phyloP scores from a whole-genome alignment of 1,140 invertebrate species.

The Hycleus phaleratus region DNA sequence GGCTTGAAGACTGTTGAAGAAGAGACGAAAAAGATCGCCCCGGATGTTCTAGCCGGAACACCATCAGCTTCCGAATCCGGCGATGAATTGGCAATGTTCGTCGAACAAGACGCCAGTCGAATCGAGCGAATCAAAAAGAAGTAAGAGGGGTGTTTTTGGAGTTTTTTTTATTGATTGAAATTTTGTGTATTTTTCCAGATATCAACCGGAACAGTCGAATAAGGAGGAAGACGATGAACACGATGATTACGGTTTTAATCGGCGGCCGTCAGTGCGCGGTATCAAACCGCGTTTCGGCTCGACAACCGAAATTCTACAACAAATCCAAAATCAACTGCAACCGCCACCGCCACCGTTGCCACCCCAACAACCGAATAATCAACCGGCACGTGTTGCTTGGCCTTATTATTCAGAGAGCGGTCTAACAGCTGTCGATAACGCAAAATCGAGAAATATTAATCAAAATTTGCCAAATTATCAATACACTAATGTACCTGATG shows the following conservation, averaged over 20 bases:
- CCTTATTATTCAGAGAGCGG: slow-evolving; percentile 56
- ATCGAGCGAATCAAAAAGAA: slow-evolving; percentile 74
- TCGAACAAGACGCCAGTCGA: slow-evolving; percentile 70
- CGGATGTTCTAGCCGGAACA: slow-evolving; percentile 71
- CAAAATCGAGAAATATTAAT: slow-evolving; percentile 29
- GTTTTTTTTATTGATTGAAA: background rate
- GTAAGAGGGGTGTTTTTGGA: slow-evolving; percentile 34
- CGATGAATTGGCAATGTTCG: slow-evolving; percentile 76
- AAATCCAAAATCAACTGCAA: slow-evolving; percentile 62
- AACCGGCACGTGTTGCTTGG: slow-evolving; percentile 48
- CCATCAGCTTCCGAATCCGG: slow-evolving; percentile 43
- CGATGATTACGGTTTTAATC: slow-evolving; percentile 82
- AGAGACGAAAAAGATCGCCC: slow-evolving; percentile 47
- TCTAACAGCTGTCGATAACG: slow-evolving; percentile 33
- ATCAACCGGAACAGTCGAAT: slow-evolving; percentile 42
- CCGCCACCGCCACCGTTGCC: slow-evolving; percentile 39
- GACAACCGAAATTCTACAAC: slow-evolving; percentile 72
- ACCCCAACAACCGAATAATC: background rate
- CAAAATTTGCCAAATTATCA: slow-evolving; percentile 26
- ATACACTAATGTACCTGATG: slow-evolving; percentile 27
- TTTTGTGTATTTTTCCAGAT: slow-evolving; percentile 25
- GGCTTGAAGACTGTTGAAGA: slow-evolving; percentile 44
- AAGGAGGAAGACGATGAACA: slow-evolving; percentile 71
- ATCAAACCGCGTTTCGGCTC: slow-evolving; percentile 67
- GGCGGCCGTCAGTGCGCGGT: slow-evolving; percentile 74